Conservation (phyloP, 64 coral and sea anemone species). For the Dendrophyllia cribrosa region DNA sequence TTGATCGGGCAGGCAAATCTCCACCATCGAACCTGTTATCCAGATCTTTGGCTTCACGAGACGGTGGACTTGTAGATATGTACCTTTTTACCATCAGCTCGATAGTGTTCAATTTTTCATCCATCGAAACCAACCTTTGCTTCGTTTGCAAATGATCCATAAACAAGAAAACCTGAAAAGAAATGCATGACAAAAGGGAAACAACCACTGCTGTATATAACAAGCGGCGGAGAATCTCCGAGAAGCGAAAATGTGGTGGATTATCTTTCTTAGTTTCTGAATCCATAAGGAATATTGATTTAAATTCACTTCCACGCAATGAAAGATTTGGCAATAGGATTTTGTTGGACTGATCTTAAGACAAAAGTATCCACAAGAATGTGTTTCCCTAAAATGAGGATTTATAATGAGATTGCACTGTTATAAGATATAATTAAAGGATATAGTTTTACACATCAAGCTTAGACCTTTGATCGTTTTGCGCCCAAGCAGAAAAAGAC, state of each 20-base stretch:
- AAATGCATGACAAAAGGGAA: background rate
- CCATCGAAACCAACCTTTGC: background rate
- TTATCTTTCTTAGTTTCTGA: background rate
- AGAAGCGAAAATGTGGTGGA: background rate
- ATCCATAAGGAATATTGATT: background rate
- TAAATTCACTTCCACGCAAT: too few relatives aligned
- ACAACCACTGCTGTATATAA: background rate
- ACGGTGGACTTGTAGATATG: background rate
- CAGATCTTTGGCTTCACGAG: too few relatives aligned
- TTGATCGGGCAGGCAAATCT: background rate
- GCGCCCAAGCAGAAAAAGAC: too few relatives aligned
- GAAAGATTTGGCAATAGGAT: too few relatives aligned
- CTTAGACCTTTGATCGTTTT: too few relatives aligned
- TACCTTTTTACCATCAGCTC: background rate
- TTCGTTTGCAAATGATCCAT: background rate
- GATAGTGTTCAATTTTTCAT: background rate
- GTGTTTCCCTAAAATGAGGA: too few relatives aligned
- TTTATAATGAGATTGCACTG: too few relatives aligned
- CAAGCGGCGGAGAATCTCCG: background rate
- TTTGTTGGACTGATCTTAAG: too few relatives aligned
- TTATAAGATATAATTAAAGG: too few relatives aligned
- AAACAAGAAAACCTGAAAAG: background rate
- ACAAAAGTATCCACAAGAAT: too few relatives aligned
- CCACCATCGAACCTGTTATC: background rate
- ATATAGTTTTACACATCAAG: too few relatives aligned